Percentiles rank a stretch among this genome's conserved stretches.
phyloP scores from a whole-genome alignment of 2,113 vertebrate species.

The Otus sunia region DNA sequence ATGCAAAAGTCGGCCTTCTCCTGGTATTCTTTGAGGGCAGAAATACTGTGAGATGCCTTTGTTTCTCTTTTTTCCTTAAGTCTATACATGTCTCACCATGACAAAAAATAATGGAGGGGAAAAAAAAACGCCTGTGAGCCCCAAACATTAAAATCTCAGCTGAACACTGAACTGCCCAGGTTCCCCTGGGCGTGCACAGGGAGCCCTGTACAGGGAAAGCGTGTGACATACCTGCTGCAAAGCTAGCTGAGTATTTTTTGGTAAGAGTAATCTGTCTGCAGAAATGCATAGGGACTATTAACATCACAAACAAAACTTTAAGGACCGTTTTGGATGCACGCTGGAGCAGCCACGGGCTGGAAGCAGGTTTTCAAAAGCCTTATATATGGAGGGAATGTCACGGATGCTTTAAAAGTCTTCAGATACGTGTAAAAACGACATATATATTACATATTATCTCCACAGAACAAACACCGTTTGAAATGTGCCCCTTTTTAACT shows the following conservation, averaged over 20 bases:
- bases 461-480: constrained; percentile 16
- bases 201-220: background rate
- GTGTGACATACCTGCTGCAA: background rate
- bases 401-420: background rate
- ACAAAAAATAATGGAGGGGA: background rate
- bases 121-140: background rate
- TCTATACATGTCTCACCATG: background rate
- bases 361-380: background rate
- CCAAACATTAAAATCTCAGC: background rate
- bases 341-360: background rate
- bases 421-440: background rate
- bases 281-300: background rate
- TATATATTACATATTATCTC: background rate
- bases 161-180: background rate
- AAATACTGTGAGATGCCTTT: background rate
- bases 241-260: background rate
- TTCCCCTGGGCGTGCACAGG: background rate
- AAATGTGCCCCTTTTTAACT: constrained; percentile 28
- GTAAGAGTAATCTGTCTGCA: background rate
- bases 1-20: background rate
- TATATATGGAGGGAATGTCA: background rate
- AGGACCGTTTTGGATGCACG: background rate
- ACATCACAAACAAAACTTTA: background rate
- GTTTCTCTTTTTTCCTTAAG: background rate
- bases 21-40: background rate